Conservation (phyloP, 2,888 invertebrate species). For the Gerris lacustris region DNA sequence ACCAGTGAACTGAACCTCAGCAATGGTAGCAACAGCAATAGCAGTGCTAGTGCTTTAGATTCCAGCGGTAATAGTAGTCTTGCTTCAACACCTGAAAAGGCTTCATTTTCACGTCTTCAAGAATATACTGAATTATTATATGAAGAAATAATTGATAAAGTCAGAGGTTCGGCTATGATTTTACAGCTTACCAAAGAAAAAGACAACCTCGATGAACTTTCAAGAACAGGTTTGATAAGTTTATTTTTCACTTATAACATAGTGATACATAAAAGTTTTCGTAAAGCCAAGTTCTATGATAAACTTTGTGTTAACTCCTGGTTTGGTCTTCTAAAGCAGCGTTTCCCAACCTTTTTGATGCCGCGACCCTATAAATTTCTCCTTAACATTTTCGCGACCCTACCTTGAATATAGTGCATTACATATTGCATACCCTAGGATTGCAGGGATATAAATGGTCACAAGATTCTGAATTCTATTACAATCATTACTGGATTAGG, state of each 20-base stretch:
- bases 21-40: not conserved
- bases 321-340: too few species aligned
- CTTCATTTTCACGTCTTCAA: conserved; percentile 54
- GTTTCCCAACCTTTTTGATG: too few species aligned
- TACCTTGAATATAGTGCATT: too few species aligned
- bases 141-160: conserved; percentile 86
- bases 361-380: too few species aligned
- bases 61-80: not conserved
- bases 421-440: too few species aligned
- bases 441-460: too few species aligned
- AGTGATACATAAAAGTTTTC: too few species aligned
- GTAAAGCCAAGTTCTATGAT: too few species aligned
- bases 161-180: conserved; percentile 81
- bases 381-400: too few species aligned
- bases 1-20: conserved; percentile 20
- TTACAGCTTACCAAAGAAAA: conserved; percentile 83
- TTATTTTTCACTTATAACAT: not conserved
- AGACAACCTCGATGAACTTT: conserved; percentile 84
- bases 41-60: not conserved
- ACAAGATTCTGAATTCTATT: too few species aligned
- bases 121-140: conserved; percentile 92
- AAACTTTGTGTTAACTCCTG: too few species aligned
- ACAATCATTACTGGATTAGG: too few species aligned
- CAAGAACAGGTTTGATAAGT: conserved; percentile 66
- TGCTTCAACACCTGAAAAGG: conserved; percentile 6